phyloP scores from a whole-genome alignment of 2,113 vertebrate genomes.

The Psittacara wagleri region DNA sequence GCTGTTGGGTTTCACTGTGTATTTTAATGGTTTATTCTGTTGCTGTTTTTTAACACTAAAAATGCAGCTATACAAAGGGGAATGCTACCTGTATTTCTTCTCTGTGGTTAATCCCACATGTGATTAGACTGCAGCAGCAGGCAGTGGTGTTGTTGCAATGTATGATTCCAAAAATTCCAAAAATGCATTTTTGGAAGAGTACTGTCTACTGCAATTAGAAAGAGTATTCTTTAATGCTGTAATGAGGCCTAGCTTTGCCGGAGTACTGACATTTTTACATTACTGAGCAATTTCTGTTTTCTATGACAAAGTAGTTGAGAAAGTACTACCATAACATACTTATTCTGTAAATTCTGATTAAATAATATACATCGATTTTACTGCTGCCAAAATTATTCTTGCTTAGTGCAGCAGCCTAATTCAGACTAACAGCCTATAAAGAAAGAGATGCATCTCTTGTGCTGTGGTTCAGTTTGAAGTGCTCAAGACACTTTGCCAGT shows the following conservation, averaged over 20 bases:
- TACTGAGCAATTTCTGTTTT: background rate
- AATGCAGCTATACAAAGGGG: background rate
- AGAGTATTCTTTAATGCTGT: background rate
- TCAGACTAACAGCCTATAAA: background rate
- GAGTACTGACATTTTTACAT: background rate
- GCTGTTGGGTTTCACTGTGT: background rate
- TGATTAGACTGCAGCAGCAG: background rate
- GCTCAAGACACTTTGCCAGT: background rate
- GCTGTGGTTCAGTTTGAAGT: background rate
- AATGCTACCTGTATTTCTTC: background rate
- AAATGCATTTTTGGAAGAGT: background rate
- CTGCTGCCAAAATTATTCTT: background rate
- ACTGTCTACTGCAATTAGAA: background rate
- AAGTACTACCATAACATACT: background rate
- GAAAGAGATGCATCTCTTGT: background rate
- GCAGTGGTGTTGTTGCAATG: background rate
- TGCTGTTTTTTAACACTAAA: background rate
- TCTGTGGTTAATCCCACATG: background rate
- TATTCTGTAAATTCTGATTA: background rate
- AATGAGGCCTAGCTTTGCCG: background rate
- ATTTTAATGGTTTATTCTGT: background rate
- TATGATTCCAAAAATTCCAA: too few species aligned
- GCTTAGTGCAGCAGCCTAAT: background rate
- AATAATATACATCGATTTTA: background rate
- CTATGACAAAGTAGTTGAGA: background rate